Evolutionary conservation across 2,113 vertebrate genomes (phyloP).

Genomic region (Gymnarchus niloticus): DNA sequence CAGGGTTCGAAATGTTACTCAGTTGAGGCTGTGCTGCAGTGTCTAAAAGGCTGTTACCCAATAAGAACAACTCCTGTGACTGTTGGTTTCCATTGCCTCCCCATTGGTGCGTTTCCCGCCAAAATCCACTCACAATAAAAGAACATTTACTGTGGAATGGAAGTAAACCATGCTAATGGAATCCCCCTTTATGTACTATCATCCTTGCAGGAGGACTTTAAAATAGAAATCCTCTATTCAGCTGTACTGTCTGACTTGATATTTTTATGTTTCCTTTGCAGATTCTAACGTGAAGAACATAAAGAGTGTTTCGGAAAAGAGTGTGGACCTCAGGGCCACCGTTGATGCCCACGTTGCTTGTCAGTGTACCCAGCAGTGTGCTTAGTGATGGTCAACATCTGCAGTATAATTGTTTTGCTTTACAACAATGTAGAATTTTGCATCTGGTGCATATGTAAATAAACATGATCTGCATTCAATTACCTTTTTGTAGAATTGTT

Average conservation of each 20-base stretch:
- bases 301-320: slow-evolving; percentile 41
- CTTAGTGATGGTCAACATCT: slow-evolving; percentile 32
- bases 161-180: background rate
- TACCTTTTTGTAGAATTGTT: background rate
- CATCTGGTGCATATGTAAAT: background rate
- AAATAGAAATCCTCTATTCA: background rate
- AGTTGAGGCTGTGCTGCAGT: slow-evolving; percentile 63
- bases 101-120: slow-evolving; percentile 49
- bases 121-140: background rate
- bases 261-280: slow-evolving; percentile 31
- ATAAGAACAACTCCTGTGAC: slow-evolving; percentile 39
- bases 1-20: slow-evolving; percentile 57
- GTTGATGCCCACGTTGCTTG: slow-evolving; percentile 57
- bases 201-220: background rate
- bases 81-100: slow-evolving; percentile 62
- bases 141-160: background rate
- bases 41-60: slow-evolving; percentile 53
- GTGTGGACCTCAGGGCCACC: slow-evolving; percentile 49
- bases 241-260: background rate
- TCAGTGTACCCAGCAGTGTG: slow-evolving; percentile 52
- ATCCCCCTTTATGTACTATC: background rate
- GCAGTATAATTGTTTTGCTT: no score
- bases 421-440: no score
- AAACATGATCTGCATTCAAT: background rate
- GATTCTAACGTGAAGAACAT: slow-evolving; percentile 34